phyloP scores from a whole-genome alignment of 2,797 vertebrate species.

The Danio choprae region DNA sequence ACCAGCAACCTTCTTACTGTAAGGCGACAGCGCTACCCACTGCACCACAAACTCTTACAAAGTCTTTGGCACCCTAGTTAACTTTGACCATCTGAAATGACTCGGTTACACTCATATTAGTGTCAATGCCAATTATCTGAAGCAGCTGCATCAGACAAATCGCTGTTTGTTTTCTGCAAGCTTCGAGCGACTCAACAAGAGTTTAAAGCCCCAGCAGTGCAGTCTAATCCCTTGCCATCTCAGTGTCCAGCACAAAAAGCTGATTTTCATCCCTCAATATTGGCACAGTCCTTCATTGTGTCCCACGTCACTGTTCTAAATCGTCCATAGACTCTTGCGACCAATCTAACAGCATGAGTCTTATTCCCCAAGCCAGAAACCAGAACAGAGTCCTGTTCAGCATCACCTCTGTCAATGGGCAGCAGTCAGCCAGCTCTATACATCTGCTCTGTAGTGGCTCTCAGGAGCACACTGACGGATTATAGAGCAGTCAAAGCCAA shows the following conservation, averaged over 20 bases:
- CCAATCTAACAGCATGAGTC: slow-evolving; percentile 43
- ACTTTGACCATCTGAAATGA: neutral
- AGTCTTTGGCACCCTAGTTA: neutral
- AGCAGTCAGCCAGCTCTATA: slow-evolving; percentile 41
- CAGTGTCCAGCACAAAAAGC: slow-evolving; percentile 5
- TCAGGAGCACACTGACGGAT: slow-evolving; percentile 35
- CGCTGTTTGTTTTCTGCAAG: neutral
- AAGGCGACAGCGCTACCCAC: no score
- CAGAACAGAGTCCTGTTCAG: slow-evolving; percentile 50
- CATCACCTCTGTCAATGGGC: slow-evolving; percentile 30
- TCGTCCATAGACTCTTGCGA: slow-evolving; percentile 20
- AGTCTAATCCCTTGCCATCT: slow-evolving; percentile 5
- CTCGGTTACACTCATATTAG: neutral
- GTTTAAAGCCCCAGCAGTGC: neutral
- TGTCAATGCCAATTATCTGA: slow-evolving; percentile 9
- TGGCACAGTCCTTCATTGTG: slow-evolving; percentile 48
- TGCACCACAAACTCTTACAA: no score
- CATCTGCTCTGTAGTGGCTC: slow-evolving; percentile 47
- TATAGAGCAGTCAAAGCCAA: slow-evolving; percentile 27
- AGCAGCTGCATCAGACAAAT: neutral
- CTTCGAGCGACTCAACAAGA: neutral
- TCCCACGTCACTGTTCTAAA: slow-evolving; percentile 26
- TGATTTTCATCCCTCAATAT: slow-evolving; percentile 23
- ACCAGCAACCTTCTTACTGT: no score
- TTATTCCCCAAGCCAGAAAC: slow-evolving; percentile 39